These are phyloP conservation scores for Pocillopora grandis DNA, from an alignment of 92 coral and sea anemone species.

Conservation along the genomic window DNA sequence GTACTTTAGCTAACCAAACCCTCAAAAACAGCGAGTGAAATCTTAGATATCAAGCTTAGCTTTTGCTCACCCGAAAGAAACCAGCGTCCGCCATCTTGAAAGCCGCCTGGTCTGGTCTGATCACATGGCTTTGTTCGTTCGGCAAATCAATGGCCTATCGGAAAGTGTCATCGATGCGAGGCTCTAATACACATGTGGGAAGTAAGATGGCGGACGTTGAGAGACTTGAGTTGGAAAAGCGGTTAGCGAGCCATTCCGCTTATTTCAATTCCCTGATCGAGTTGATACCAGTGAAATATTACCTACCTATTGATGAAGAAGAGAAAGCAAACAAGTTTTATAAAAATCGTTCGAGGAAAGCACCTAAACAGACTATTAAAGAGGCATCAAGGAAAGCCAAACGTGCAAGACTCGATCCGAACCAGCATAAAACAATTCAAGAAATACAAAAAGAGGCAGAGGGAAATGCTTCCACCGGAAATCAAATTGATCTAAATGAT, in stretches of 20 bases:
- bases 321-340: conserved; percentile 72
- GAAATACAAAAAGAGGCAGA: conserved; percentile 75
- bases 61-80: conserved; percentile 81
- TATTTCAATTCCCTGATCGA: conserved; percentile 91
- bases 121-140: conserved; percentile 31
- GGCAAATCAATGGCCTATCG: conserved; percentile 56
- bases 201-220: conserved; percentile 91
- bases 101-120: conserved; percentile 30
- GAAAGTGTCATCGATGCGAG: conserved; percentile 29
- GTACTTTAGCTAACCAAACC: not conserved
- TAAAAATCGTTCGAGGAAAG: conserved; percentile 77
- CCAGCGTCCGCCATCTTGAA: conserved; percentile 99
- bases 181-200: conserved; percentile 31
- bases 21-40: not conserved
- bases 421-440: conserved; percentile 73
- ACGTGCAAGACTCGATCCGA: conserved; percentile 86
- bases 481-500: conserved; percentile 32
- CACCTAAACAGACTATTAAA: conserved; percentile 91
- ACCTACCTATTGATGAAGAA: conserved; percentile 80
- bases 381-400: conserved; percentile 92
- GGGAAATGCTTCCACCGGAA: conserved; percentile 6
- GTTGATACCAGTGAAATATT: conserved; percentile 81
- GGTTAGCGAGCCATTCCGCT: conserved; percentile 83
- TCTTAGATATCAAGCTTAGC: not conserved
- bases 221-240: conserved; percentile 50